Percentiles rank a stretch among this genome's conserved stretches.
Evolutionary conservation across 1,140 invertebrate species (phyloP).

Genomic region (Drosophila tsacasi): DNA sequence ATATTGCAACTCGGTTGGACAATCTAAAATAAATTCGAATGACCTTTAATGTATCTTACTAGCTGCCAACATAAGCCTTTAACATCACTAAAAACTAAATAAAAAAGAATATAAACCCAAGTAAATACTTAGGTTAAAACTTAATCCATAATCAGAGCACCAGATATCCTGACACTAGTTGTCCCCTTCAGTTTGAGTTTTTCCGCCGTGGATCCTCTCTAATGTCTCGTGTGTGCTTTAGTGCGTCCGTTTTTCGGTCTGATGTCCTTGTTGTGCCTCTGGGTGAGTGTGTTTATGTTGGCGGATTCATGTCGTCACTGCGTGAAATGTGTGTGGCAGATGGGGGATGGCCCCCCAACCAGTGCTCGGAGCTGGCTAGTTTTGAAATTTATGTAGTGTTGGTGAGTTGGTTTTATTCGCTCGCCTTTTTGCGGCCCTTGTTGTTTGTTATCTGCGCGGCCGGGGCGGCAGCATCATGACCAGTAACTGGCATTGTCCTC

Average conservation of each 20-base stretch:
- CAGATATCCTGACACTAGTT: constrained; percentile 16
- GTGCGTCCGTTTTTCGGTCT: constrained; percentile 58
- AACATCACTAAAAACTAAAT: too few species aligned
- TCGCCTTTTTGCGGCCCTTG: constrained; percentile 49
- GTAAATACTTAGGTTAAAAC: constrained; percentile 13
- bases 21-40: background rate
- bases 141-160: background rate
- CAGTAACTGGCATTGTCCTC: constrained; percentile 77
- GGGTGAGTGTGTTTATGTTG: constrained; percentile 73
- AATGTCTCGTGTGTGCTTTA: constrained; percentile 50
- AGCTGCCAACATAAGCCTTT: background rate
- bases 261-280: constrained; percentile 29
- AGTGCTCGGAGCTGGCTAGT: constrained; percentile 51
- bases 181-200: constrained; percentile 44
- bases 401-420: constrained; percentile 76
- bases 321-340: constrained; percentile 80
- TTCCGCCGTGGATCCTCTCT: constrained; percentile 19
- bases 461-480: constrained; percentile 60
- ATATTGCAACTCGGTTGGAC: too few species aligned
- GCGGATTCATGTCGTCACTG: constrained; percentile 82
- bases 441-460: constrained; percentile 35
- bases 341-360: constrained; percentile 36
- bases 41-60: background rate
- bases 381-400: constrained; percentile 78
- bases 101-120: background rate